Evolutionary conservation across 1,140 invertebrate species (phyloP).

Genomic region (Pteromalus puparum): DNA sequence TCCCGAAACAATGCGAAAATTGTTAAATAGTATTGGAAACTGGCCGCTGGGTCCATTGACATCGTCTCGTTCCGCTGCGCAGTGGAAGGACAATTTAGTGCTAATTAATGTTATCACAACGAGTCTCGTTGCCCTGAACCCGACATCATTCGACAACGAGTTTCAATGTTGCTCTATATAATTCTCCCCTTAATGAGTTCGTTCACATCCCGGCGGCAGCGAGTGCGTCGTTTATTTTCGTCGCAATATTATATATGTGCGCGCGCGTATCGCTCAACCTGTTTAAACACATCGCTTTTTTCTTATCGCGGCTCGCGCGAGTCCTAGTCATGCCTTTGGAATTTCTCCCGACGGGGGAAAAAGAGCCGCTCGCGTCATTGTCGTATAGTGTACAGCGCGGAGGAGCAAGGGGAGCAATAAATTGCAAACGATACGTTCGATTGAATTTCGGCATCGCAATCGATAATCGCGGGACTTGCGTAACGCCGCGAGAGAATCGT

Average conservation of each 20-base stretch:
- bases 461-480: neutral
- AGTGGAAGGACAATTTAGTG: slow-evolving; percentile 63
- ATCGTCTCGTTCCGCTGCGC: slow-evolving; percentile 52
- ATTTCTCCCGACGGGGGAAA: neutral
- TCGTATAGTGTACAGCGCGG: no score
- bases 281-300: neutral
- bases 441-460: no score
- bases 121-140: slow-evolving; percentile 40
- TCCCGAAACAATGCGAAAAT: no score
- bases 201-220: slow-evolving; percentile 30
- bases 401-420: no score
- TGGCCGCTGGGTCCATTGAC: slow-evolving; percentile 61
- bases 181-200: slow-evolving; percentile 48
- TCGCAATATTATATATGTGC: neutral
- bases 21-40: no score
- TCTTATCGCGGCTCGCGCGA: slow-evolving; percentile 3
- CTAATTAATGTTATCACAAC: slow-evolving; percentile 61
- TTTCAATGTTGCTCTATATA: slow-evolving; percentile 46
- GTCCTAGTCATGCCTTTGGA: neutral
- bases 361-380: neutral
- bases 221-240: slow-evolving; percentile 25
- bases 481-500: neutral
- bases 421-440: no score
- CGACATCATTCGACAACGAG: slow-evolving; percentile 44
- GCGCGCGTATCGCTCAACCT: slow-evolving; percentile 33